phyloP scores from a whole-genome alignment of 2,113 vertebrate species.

The Monarcha castaneiventris region DNA sequence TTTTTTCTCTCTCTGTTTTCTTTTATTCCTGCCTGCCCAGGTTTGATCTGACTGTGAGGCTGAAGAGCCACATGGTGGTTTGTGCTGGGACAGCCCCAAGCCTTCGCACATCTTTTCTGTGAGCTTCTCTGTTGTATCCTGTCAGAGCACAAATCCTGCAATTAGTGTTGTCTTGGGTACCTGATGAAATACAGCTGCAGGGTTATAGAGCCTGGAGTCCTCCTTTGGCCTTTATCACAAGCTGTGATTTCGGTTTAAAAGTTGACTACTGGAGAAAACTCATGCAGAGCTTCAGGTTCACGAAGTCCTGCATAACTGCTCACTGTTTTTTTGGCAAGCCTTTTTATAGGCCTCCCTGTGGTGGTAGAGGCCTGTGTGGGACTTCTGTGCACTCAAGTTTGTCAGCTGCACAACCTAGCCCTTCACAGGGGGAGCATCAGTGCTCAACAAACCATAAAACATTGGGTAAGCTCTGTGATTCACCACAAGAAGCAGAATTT shows the following conservation, averaged over 20 bases:
- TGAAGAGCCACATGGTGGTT: constrained; percentile 75
- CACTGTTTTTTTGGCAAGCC: neutral
- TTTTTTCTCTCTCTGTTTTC: neutral
- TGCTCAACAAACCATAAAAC: neutral
- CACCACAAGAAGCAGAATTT: neutral
- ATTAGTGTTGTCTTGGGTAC: neutral
- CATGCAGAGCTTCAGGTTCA: neutral
- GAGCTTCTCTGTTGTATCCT: constrained; percentile 3
- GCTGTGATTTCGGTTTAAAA: neutral
- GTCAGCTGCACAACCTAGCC: neutral
- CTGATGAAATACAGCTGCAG: neutral
- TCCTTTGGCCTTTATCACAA: neutral
- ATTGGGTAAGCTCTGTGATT: neutral
- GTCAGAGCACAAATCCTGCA: neutral
- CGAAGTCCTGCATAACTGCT: neutral
- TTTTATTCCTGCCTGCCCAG: neutral
- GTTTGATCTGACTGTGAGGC: constrained; percentile 67
- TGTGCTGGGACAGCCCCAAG: constrained; percentile 66
- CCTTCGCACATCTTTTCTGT: constrained; percentile 63
- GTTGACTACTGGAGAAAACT: neutral
- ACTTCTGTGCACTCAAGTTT: neutral
- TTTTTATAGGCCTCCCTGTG: neutral
- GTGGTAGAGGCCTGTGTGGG: neutral
- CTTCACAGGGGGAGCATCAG: neutral
- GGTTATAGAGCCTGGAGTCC: neutral